Base-by-base conservation (phyloP, 1,140 invertebrate species). In the Cotesia chilonis region DNA sequence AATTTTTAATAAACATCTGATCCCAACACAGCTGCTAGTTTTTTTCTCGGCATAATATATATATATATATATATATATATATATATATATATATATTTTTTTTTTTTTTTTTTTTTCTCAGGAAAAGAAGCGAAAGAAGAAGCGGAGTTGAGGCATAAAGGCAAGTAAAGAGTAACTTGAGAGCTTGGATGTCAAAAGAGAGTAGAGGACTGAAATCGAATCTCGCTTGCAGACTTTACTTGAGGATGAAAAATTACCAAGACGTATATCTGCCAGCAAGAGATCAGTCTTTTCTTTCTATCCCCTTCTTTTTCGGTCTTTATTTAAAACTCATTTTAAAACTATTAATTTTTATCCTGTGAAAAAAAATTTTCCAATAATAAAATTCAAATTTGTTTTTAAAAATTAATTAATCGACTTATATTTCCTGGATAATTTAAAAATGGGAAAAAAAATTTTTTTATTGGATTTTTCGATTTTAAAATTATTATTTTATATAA, bases 201-300 rank as follows among this genome's bases (percentile, higher is more conserved):
- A 47, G 63, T 59, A 63, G 60, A 47, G 63, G 41, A 47, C 68
- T 80, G 78, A 80, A 80, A 80, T 79, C 76, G 77, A 80, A 80
- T 80, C 78, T 66, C 57, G 74, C 70, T 73, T 71, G 65, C 51
- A 69, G 36, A 52, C 17, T 20, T 55, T 20, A 59, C 41, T 55
- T 37, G 61, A 63, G 63, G 37, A 72, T 37, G 72, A 76, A 76
- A 74, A 79, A 79, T 78, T 78, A 78, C 51, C 28, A 35, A 66
- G 38, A 51, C 61, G 36, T 66, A 7, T 66, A 14, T 35, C 20
- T 51, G 12, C 14, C 12, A 66, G 17, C 14, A 59, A 59, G 20
- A 59, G 57, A 59, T 59, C 57, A 59, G 57, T 20, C 57, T 20
- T 9, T 36, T 64, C 52, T 54, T 37, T 55, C 38, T 41, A 17